Evolutionary conservation across 2,113 vertebrate species (phyloP), one percentile per base, ranked within the genome.

Genomic region (Corvus moneduloides): DNA sequence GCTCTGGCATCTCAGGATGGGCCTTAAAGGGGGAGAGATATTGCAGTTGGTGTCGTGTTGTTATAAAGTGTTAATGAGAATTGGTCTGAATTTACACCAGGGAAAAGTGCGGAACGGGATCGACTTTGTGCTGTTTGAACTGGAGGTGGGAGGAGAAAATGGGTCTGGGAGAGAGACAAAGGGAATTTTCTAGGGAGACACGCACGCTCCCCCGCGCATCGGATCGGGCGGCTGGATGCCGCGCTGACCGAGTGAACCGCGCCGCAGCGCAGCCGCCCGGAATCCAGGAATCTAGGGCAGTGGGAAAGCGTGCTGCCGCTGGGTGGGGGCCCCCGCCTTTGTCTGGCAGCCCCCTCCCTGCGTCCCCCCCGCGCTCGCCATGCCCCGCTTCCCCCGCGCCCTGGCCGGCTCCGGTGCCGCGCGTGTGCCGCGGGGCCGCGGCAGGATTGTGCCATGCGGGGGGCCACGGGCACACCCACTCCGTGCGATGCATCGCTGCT

Each of bases 231-330:
- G 88, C 84, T 43, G 93, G 79, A 39, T 74, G 89, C 73, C 33
- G 71, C 44, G 89, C 81, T 95, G 94, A 74, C 94, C 95, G 87
- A 67, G 83, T 74, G 90, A 90, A 87, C 84, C 77, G 48, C 64
- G 46, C 48, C 43, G 90, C 87, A 59, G 83, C 52, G 84, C 94
- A 46, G 86, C 85, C 55, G 59, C 75, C 39, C 63, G 55, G 95
- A 96, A 97, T 95, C 43, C 90, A 93, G 96, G 96, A 96, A 97
- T 95, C 43, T 92, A 93, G 96, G 96, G 94, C 95, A 90, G 82
- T 69, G 88, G 96, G 88, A 74, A 66, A 87, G 63, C 35, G 39
- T 13, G 74, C 35, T 73, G 51, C 3, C 46, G 26, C 3, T 62
- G 82, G 84, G 90, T 35, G 55, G 78, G 72, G 89, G 66, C 66